Evolutionary conservation across 2,888 invertebrate genomes (phyloP).

Genomic region (Volucella bombylans): DNA sequence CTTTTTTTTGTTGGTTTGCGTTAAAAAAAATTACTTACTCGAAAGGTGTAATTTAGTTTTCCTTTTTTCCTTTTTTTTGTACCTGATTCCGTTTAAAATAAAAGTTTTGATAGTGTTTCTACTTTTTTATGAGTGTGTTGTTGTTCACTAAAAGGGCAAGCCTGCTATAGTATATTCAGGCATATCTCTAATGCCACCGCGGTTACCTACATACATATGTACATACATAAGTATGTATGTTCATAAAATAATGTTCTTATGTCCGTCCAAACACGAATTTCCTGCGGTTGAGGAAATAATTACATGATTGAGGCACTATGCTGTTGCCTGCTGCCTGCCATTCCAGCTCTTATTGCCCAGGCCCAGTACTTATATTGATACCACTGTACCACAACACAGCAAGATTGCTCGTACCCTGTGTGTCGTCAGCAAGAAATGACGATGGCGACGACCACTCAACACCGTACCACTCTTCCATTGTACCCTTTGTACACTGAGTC

Average conservation of each 20-base stretch:
- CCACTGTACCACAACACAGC: constrained; percentile 37
- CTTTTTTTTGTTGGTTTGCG: constrained; percentile 42
- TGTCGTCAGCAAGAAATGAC: constrained; percentile 51
- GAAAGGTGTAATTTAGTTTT: constrained; percentile 67
- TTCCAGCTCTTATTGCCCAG: constrained; percentile 36
- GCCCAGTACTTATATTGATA: too few relatives aligned
- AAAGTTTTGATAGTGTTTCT: constrained; percentile 51
- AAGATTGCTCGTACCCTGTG: constrained; percentile 17
- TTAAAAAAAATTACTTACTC: constrained; percentile 60
- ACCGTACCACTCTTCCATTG: constrained; percentile 38
- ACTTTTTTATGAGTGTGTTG: constrained; percentile 18
- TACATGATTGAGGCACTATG: constrained; percentile 81
- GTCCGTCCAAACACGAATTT: constrained; percentile 68
- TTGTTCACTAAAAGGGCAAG: constrained; percentile 14
- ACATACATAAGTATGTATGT: neutral
- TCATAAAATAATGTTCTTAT: neutral
- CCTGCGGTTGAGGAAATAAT: constrained; percentile 81
- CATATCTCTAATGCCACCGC: constrained; percentile 33
- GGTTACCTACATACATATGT: constrained; percentile 2
- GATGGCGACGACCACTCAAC: constrained; percentile 51
- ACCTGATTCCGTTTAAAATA: constrained; percentile 43
- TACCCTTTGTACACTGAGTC: neutral
- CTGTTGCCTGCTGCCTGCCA: constrained; percentile 54
- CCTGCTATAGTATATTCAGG: constrained; percentile 16
- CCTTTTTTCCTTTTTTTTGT: constrained; percentile 40